These are phyloP conservation scores for Stichopus chloronotus DNA, from an alignment of 35 echinoderm and acorn worm species.

Conservation along the genomic window DNA sequence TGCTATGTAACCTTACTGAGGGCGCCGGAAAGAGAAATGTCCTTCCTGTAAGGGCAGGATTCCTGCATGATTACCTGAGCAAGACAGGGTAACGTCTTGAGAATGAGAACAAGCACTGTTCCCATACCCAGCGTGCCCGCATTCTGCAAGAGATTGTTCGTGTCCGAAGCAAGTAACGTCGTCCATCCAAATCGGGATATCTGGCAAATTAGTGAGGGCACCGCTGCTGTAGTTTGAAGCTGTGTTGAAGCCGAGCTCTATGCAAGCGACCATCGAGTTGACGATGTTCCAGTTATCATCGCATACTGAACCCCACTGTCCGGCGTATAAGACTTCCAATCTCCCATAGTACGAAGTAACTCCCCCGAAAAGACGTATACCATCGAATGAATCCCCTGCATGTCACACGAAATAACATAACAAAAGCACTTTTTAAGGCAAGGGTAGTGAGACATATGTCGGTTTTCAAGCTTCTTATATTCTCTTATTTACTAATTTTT, in stretches of 20 bases:
- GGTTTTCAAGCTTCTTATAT: no score
- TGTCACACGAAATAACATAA: no score
- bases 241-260: constrained; percentile 6
- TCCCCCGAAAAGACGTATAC: constrained; percentile 36
- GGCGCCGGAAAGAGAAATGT: no score
- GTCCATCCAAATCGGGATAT: constrained; percentile 14
- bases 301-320: background rate
- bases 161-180: constrained; percentile 5
- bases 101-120: constrained; percentile 1
- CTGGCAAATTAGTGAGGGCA: background rate
- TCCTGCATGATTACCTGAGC: background rate
- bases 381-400: no score
- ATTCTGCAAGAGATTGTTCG: constrained; percentile 10
- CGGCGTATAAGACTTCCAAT: background rate
- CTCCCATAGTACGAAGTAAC: background rate
- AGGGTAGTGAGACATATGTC: no score
- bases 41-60: no score
- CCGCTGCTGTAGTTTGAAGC: background rate
- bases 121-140: background rate
- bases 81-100: background rate
- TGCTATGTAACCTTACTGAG: no score
- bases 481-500: no score
- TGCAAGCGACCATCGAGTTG: constrained; percentile 4
- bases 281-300: background rate
- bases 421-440: no score